Base-by-base conservation (phyloP, 2,113 vertebrate genomes). In the Diphyllodes magnificus region DNA sequence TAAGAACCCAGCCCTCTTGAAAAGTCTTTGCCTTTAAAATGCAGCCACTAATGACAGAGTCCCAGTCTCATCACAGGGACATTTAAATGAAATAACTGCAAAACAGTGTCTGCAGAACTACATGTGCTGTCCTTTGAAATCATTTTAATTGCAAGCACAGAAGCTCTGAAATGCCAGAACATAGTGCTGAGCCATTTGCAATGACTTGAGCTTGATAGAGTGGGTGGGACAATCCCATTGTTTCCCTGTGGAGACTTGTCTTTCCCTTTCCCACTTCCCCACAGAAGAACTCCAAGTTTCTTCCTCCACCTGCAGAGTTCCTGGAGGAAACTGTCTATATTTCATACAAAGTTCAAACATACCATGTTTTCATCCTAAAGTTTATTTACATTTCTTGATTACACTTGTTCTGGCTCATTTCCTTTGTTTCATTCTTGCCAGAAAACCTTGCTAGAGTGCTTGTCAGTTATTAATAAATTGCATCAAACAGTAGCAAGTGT, bases 371-470 rank as follows among this genome's bases (percentile, higher is more conserved):
- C 82, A 93, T 86, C 79, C 51, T 93, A 66, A 92, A 82, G 66
- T 95, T 96, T 97, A 95, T 97, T 97, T 97, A 96, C 79, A 44
- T 96, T 96, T 90, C 88, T 96, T 97, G 85, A 96, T 96, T 96
- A 45, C 69, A 88, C 82, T 95, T 93, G 56, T 94, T 91, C 87
- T 95, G 88, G 71, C 64, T 95, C 83, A 88, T 96, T 96, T 97
- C 96, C 96, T 96, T 95, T 97, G 87, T 96, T 96, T 95, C 71
- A 68, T 94, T 95, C 86, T 92, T 97, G 82, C 92, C 93, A 96
- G 77, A 96, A 91, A 95, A 92, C 60, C 82, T 90, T 93, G 53
- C 57, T 93, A 65, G 72, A 88, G 69, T 72, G 45, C 93, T 90
- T 91, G 90, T 92, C 80, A 59, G 63, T 93, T 95, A 96, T 92